Evolutionary conservation across 1,140 invertebrate genomes (phyloP), one percentile per base, ranked within the genome.

Genomic region (Philotrypesis tridentata): DNA sequence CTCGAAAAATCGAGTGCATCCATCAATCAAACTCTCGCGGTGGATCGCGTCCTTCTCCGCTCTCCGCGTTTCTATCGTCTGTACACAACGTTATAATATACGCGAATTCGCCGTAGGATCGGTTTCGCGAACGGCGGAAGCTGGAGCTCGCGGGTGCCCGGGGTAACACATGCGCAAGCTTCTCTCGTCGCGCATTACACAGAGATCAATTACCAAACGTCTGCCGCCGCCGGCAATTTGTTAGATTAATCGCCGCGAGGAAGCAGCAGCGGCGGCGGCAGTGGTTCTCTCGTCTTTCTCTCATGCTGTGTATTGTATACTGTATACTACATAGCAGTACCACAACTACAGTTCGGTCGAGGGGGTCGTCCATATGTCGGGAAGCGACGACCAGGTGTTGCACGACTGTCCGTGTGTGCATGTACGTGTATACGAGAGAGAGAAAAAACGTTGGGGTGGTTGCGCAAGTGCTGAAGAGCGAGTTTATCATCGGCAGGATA

Each of bases 301-400:
- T 61, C 63, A n/a, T 67, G 17, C 12, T 31, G 25, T 33, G 23
- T 29, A 11, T 68, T 3, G 25, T n/a, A n/a, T n/a, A n/a, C n/a
- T n/a, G n/a, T n/a, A n/a, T n/a, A n/a, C n/a, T n/a, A n/a, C n/a
- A n/a, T n/a, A n/a, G n/a, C n/a, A n/a, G n/a, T n/a, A n/a, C n/a
- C n/a, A n/a, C n/a, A 8, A 31, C 65, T n/a, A 8, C 37, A 72
- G 40, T 72, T 72, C 27, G 77, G 73, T 79, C 82, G 86, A 85
- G 77, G 80, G 79, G 83, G 80, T 76, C 71, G 55, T 85, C 85
- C 87, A 87, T 89, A 86, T 87, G 87, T 86, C 86, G 87, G 85
- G 83, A 88, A 86, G n/a, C n/a, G n/a, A 84, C 85, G 84, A 85
- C 88, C 89, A 89, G 89, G 87, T 90, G 88, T 87, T 87, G 82